A percentile compares a stretch with the other conserved stretches of the same genome.
Conservation (phyloP, 2,113 vertebrate genomes). For the Pelusios castaneus region DNA sequence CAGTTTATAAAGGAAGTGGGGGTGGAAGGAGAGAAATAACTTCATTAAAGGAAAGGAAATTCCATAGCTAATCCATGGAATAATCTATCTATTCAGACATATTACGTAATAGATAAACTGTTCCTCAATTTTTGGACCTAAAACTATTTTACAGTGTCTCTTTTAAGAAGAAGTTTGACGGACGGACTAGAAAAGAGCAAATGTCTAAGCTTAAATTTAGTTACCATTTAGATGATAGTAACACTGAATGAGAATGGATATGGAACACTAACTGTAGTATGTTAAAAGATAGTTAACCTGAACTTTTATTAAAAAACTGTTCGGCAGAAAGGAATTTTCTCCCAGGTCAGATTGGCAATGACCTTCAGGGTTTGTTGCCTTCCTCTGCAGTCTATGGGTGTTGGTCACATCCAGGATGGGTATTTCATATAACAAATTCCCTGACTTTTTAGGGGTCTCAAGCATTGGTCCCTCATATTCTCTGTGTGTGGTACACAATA, state of each 20-base stretch:
- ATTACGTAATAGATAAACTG: too few relatives aligned
- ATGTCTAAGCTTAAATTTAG: not conserved
- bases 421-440: too few relatives aligned
- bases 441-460: too few relatives aligned
- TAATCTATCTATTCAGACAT: not conserved
- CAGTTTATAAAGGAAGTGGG: not conserved
- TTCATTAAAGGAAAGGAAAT: not conserved
- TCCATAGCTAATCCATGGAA: not conserved
- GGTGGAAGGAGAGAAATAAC: not conserved
- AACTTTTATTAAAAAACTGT: not conserved
- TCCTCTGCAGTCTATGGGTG: too few relatives aligned
- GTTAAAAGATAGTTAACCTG: not conserved
- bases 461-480: too few relatives aligned
- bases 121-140: not conserved
- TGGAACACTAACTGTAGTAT: not conserved
- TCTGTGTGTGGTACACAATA: too few relatives aligned
- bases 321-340: not conserved
- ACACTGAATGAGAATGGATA: not conserved
- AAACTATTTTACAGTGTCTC: not conserved
- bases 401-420: too few relatives aligned
- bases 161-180: not conserved
- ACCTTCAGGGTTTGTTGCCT: too few relatives aligned
- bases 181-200: not conserved
- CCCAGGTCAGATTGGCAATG: too few relatives aligned
- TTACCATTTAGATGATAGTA: not conserved